These are phyloP conservation scores for Cynaeus angustus DNA, from an alignment of 2,888 invertebrate genomes.

Conservation along the genomic window DNA sequence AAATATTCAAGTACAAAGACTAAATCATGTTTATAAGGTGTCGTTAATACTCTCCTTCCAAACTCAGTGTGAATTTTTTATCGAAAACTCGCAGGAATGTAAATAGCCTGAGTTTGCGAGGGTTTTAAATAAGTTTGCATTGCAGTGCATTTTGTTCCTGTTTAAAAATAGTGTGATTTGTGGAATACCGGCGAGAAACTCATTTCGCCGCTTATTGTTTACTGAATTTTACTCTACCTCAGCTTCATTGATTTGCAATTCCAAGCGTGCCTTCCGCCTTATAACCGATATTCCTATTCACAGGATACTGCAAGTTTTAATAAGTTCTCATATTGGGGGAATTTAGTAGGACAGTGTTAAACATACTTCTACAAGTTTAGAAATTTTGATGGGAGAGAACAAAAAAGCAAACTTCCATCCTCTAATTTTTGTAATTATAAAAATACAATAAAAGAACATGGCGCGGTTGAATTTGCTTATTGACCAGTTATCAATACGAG, in stretches of 20 bases:
- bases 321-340: neutral
- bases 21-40: neutral
- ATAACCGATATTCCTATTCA: neutral
- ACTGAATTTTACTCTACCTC: neutral
- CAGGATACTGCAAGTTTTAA: neutral
- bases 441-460: no score
- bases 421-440: no score
- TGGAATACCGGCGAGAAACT: neutral
- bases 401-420: no score
- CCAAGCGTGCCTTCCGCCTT: neutral
- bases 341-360: neutral
- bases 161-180: neutral
- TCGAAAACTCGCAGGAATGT: neutral
- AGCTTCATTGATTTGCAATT: neutral
- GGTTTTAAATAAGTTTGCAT: no score
- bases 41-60: neutral
- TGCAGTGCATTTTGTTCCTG: no score
- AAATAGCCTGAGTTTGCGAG: no score
- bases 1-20: slow-evolving; percentile 20
- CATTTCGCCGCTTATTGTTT: neutral
- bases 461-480: no score
- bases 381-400: no score
- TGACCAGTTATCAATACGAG: no score
- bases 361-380: no score
- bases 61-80: neutral